A percentile compares a stretch with the other conserved stretches of the same genome.
These are phyloP conservation scores for Nannoperca obscura DNA, from an alignment of 2,797 vertebrate genomes.

Conservation along the genomic window DNA sequence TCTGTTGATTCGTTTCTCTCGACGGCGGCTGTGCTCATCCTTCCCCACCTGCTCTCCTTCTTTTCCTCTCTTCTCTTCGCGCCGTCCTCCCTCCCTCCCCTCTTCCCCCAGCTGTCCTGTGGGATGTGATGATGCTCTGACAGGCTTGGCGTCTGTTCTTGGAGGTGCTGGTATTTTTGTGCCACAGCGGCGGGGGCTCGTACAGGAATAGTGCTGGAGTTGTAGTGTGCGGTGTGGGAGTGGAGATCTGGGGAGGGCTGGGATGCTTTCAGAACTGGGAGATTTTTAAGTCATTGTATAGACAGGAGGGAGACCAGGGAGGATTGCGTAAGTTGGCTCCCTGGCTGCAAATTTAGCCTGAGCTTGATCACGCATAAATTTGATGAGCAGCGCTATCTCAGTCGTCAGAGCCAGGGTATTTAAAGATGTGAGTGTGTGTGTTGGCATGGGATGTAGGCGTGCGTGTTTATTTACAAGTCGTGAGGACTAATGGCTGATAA, in stretches of 20 bases:
- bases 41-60: conserved; percentile 61
- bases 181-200: conserved; percentile 73
- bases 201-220: conserved; percentile 84
- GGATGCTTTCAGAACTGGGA: conserved; percentile 68
- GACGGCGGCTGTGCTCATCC: conserved; percentile 50
- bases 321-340: conserved; percentile 80
- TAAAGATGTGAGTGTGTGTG: conserved; percentile 77
- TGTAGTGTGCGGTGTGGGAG: conserved; percentile 84
- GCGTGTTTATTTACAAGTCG: conserved; percentile 72
- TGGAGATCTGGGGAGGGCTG: conserved; percentile 70
- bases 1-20: conserved; percentile 59
- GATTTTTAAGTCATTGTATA: conserved; percentile 72
- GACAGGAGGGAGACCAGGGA: conserved; percentile 75
- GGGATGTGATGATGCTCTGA: conserved; percentile 82
- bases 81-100: background rate
- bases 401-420: conserved; percentile 83
- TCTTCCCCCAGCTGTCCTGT: conserved; percentile 69
- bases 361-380: conserved; percentile 80
- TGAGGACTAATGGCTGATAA: conserved; percentile 61
- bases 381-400: conserved; percentile 81
- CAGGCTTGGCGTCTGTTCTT: conserved; percentile 83
- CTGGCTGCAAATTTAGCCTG: conserved; percentile 84
- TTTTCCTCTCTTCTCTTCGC: conserved; percentile 18
- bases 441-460: conserved; percentile 54
- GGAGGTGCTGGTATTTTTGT: conserved; percentile 83